phyloP scores from a whole-genome alignment of 1,140 invertebrate genomes.

The Cydia amplana region DNA sequence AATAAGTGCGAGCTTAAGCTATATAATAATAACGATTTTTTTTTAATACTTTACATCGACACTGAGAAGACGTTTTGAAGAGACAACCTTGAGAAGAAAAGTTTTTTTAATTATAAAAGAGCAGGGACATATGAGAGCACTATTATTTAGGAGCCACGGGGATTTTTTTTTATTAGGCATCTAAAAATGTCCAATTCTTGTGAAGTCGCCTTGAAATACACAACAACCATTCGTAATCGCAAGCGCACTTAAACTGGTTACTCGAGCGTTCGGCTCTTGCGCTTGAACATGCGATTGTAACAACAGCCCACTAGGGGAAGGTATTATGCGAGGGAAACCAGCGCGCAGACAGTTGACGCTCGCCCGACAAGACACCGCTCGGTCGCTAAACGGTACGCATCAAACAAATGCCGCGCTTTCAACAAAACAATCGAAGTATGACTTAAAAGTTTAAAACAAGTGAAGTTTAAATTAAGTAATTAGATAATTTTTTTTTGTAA shows the following conservation, averaged over 20 bases:
- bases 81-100: too few species aligned
- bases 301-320: conserved; percentile 39
- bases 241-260: background rate
- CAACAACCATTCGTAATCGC: too few species aligned
- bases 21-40: too few species aligned
- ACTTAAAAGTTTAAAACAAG: conserved; percentile 15
- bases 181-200: too few species aligned
- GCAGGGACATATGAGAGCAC: too few species aligned
- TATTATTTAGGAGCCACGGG: too few species aligned
- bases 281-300: background rate
- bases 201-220: too few species aligned
- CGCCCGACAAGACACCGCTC: conserved; percentile 37
- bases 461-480: background rate
- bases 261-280: background rate
- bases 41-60: too few species aligned
- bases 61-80: too few species aligned
- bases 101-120: too few species aligned
- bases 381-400: conserved; percentile 22
- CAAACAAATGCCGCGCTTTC: background rate
- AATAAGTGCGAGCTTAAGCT: too few species aligned
- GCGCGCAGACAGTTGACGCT: conserved; percentile 51
- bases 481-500: background rate
- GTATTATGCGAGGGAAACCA: conserved; percentile 58
- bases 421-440: conserved; percentile 24
- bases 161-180: too few species aligned